Percentiles rank a stretch among this genome's conserved stretches.
These are phyloP conservation scores for Empidonax alnorum DNA, from an alignment of 2,113 vertebrate genomes.

Conservation along the genomic window DNA sequence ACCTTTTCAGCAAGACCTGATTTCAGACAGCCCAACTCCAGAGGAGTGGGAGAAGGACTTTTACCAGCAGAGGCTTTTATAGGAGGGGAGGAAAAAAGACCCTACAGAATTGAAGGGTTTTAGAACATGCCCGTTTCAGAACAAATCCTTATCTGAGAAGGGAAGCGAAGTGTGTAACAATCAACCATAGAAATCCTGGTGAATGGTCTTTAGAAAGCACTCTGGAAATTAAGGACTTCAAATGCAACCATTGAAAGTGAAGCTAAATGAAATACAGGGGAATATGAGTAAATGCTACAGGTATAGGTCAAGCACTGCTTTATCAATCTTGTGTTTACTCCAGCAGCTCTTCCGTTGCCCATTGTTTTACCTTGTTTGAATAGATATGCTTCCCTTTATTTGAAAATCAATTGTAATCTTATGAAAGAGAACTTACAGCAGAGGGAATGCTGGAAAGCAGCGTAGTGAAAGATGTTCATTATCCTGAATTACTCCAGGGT, in stretches of 20 bases:
- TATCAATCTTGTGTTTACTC: constrained; percentile 46
- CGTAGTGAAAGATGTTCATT: constrained; percentile 44
- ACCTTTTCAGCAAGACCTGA: neutral
- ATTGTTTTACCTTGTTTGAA: constrained; percentile 59
- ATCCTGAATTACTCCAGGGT: constrained; percentile 42
- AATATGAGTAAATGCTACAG: constrained; percentile 32
- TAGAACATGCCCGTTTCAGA: neutral
- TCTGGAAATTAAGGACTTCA: constrained; percentile 33
- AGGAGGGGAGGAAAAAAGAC: neutral
- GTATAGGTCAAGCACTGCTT: constrained; percentile 8
- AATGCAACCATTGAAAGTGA: constrained; percentile 36
- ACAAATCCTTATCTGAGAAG: neutral
- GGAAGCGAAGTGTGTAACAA: neutral
- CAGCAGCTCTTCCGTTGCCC: neutral
- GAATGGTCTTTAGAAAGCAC: neutral
- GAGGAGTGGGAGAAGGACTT: neutral
- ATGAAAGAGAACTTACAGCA: constrained; percentile 39
- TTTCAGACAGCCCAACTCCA: neutral
- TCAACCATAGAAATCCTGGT: constrained; percentile 11
- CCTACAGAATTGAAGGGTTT: neutral
- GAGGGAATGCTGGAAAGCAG: constrained; percentile 29
- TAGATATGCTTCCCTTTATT: constrained; percentile 39
- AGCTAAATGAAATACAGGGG: constrained; percentile 36
- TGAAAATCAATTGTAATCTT: constrained; percentile 63
- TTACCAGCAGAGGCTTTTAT: neutral